phyloP scores from a whole-genome alignment of 1,140 invertebrate genomes.

The Temnothorax longispinosus region DNA sequence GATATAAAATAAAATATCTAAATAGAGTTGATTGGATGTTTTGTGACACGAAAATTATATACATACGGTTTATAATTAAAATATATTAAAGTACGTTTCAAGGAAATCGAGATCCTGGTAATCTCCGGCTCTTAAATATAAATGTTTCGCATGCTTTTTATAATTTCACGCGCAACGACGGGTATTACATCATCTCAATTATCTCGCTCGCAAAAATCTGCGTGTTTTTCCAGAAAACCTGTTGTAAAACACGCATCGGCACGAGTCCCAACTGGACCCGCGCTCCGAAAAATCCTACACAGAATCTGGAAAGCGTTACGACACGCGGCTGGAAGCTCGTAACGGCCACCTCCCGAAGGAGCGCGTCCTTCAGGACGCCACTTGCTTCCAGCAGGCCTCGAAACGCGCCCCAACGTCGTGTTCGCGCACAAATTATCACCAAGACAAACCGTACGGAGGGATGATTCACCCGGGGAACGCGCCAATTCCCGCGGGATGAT shows the following conservation, averaged over 20 bases:
- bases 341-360: too few species aligned
- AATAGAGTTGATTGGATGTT: too few species aligned
- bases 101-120: background rate
- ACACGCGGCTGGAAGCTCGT: too few species aligned
- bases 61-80: background rate
- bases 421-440: background rate
- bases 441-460: background rate
- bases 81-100: background rate
- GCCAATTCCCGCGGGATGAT: background rate
- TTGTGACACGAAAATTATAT: background rate
- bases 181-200: constrained; percentile 18
- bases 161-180: background rate
- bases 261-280: background rate
- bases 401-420: background rate
- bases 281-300: too few species aligned
- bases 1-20: too few species aligned
- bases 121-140: background rate
- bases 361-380: too few species aligned
- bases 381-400: background rate
- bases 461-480: background rate
- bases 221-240: background rate
- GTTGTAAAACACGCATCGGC: background rate
- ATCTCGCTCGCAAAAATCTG: background rate
- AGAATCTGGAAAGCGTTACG: too few species aligned
- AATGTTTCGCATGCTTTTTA: background rate